Evolutionary conservation across 2,113 vertebrate species (phyloP).

Genomic region (Semicossyphus pulcher): DNA sequence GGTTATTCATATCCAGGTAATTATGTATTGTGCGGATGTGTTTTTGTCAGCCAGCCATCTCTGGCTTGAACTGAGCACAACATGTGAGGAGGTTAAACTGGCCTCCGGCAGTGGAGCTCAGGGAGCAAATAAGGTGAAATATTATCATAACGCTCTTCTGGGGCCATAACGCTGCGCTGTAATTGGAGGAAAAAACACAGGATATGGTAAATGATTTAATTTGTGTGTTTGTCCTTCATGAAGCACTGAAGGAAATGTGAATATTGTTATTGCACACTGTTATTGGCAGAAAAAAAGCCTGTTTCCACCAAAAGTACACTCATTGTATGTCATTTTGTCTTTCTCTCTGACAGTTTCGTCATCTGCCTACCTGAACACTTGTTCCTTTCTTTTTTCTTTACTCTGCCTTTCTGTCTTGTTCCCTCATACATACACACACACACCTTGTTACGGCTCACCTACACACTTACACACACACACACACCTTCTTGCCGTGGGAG

Average conservation of each 20-base stretch:
- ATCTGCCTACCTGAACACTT: too few species aligned
- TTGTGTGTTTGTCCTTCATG: neutral
- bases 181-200: constrained; percentile 26
- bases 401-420: neutral
- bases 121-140: constrained; percentile 42
- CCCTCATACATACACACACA: constrained; percentile 6
- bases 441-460: constrained; percentile 24
- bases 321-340: neutral
- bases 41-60: constrained; percentile 50
- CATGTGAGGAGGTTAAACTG: constrained; percentile 50
- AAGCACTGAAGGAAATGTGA: neutral
- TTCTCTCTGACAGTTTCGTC: neutral
- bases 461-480: constrained; percentile 19
- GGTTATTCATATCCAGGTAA: constrained; percentile 77
- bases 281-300: neutral
- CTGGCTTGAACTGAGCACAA: constrained; percentile 20
- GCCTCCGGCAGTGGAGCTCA: constrained; percentile 37
- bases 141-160: constrained; percentile 36
- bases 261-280: neutral
- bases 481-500: constrained; percentile 59
- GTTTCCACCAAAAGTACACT: neutral
- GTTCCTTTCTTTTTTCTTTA: neutral
- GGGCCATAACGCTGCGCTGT: neutral
- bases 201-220: constrained; percentile 6
- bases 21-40: constrained; percentile 57